phyloP scores from a whole-genome alignment of 2,888 invertebrate genomes.

The Plebejus melissa region DNA sequence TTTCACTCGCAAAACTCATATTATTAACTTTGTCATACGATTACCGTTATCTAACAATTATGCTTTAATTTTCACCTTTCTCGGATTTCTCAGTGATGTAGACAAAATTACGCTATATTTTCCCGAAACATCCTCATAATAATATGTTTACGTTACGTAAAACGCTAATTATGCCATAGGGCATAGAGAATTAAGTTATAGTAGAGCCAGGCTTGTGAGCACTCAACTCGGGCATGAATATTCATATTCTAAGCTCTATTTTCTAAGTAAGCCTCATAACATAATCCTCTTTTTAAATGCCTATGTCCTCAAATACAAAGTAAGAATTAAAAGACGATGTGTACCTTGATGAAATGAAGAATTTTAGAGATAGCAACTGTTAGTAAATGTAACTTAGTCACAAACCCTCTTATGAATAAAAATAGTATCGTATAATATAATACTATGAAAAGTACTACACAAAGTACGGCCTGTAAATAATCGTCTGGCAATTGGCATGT shows the following conservation, averaged over 20 bases:
- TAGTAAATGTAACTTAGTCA: background rate
- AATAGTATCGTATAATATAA: no score
- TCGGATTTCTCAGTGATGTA: background rate
- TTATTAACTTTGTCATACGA: no score
- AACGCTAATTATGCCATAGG: background rate
- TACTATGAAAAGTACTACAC: no score
- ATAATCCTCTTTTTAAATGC: background rate
- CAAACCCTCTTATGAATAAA: no score
- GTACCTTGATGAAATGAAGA: no score
- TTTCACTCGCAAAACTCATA: no score
- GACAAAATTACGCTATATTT: background rate
- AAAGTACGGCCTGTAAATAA: no score
- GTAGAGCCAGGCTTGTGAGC: background rate
- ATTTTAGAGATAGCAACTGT: background rate
- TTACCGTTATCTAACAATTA: no score
- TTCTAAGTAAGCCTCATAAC: background rate
- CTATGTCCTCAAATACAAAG: background rate
- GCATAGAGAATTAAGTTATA: slow-evolving; percentile 2
- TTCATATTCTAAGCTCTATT: slow-evolving; percentile 9
- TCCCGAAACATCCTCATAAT: background rate
- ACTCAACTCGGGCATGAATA: background rate
- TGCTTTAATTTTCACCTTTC: background rate
- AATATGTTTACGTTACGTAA: background rate
- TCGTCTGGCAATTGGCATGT: no score
- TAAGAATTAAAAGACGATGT: background rate